Evolutionary conservation across 2,797 vertebrate species (phyloP), one percentile per base, ranked within the genome.

Genomic region (Myripristis murdjan): DNA sequence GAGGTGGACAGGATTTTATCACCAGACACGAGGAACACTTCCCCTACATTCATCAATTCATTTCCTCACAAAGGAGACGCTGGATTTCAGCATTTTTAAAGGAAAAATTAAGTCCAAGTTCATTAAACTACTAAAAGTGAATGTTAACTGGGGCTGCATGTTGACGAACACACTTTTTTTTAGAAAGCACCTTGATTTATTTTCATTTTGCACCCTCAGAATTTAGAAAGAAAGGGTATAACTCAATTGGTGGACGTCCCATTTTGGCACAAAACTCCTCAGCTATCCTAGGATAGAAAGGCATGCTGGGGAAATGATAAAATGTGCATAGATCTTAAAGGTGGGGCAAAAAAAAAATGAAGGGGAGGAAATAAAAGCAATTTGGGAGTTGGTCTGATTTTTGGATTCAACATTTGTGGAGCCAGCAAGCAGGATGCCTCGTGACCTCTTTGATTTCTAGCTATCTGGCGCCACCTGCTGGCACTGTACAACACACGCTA

Each of bases 401-500:
- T 69, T 12, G 11, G 37, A 24, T 68, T 63, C 9, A 6, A 24
- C 1, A 1, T 75, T 6, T 74, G 52, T 33, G 15, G 26, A 31
- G 8, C 52, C 20, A 47, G 24, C 18, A 62, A 41, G 9, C 23
- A 57, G 47, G 2, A 53, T 55, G 5, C 6, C 1, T 1, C 4
- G 10, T 0, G 1, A 23, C 28, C 1, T 52, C 5, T 39, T 4
- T 6, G 3, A 75, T 77, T 67, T 61, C 7, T 83, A 18, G 53
- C 62, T 43, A 22, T 84, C n/a, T 82, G 44, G 23, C 39, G 78
- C 86, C 70, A 81, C 67, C 89, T 90, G 31, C 73, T 84, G 91
- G 23, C 26, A 84, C 28, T 0, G 11, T 2, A 22, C 8, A 10
- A 23, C 18, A 23, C 1, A 11, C 44, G 18, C n/a, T 7, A 9